Percentiles rank a stretch among this genome's conserved stretches.
phyloP scores from a whole-genome alignment of 2,888 invertebrate genomes.

The Coremacera marginata region DNA sequence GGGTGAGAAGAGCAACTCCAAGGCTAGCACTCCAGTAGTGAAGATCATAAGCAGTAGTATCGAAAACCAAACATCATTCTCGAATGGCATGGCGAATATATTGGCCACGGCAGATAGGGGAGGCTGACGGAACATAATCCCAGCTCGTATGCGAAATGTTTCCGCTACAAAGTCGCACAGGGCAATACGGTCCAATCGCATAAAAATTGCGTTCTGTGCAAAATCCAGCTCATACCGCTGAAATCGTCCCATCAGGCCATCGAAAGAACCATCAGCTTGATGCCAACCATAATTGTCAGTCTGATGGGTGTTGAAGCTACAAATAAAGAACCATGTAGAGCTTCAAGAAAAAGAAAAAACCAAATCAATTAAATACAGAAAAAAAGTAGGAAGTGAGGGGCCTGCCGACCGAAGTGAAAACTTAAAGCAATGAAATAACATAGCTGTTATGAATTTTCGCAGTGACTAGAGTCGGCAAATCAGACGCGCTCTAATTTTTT shows the following conservation, averaged over 20 bases:
- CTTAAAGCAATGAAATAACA: too few species aligned
- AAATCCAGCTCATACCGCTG: conserved; percentile 72
- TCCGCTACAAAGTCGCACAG: conserved; percentile 72
- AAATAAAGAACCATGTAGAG: neutral
- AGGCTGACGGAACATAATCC: conserved; percentile 75
- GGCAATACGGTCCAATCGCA: conserved; percentile 72
- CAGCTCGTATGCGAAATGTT: conserved; percentile 71
- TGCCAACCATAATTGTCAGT: conserved; percentile 72
- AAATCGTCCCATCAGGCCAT: conserved; percentile 73
- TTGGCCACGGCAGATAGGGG: conserved; percentile 74
- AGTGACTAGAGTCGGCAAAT: too few species aligned
- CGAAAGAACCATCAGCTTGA: conserved; percentile 72
- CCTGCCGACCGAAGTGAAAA: too few species aligned
- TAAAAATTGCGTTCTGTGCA: conserved; percentile 72
- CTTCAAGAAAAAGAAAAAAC: neutral
- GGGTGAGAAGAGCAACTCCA: conserved; percentile 60
- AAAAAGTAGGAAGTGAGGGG: too few species aligned
- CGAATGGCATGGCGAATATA: conserved; percentile 75
- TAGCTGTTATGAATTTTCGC: too few species aligned
- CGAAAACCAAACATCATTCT: conserved; percentile 72
- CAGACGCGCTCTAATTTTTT: too few species aligned
- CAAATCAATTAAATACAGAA: neutral
- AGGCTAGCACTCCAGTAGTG: conserved; percentile 55
- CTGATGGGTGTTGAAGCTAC: conserved; percentile 66
- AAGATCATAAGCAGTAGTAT: conserved; percentile 60